Conservation (phyloP, 2,888 invertebrate genomes). For the Lasioglossum leucozonium region DNA sequence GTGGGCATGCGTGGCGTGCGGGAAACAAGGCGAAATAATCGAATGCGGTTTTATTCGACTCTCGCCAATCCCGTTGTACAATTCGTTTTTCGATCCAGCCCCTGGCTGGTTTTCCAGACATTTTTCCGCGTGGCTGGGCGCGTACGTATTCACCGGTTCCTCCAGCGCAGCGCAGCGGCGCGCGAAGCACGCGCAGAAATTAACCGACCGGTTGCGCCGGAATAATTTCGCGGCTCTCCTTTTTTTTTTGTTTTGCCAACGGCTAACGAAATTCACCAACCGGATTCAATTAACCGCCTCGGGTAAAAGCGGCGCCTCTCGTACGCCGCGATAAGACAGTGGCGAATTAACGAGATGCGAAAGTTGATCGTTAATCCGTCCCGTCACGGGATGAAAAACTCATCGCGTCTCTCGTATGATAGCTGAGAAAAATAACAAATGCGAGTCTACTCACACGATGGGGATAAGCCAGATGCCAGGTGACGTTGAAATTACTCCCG, state of each 20-base stretch:
- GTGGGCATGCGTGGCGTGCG: neutral
- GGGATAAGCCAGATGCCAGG: slow-evolving; percentile 97
- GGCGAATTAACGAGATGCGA: slow-evolving; percentile 10
- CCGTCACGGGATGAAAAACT: neutral
- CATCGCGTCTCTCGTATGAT: neutral
- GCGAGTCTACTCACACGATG: slow-evolving; percentile 89
- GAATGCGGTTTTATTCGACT: slow-evolving; percentile 53
- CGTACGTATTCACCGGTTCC: slow-evolving; percentile 19
- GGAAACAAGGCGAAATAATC: slow-evolving; percentile 61
- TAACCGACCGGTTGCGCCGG: slow-evolving; percentile 34
- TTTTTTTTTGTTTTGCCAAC: slow-evolving; percentile 21
- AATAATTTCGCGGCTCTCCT: slow-evolving; percentile 43
- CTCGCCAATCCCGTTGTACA: slow-evolving; percentile 55
- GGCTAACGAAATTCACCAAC: slow-evolving; percentile 24
- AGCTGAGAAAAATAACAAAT: neutral
- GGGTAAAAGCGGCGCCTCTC: slow-evolving; percentile 26
- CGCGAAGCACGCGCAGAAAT: slow-evolving; percentile 9
- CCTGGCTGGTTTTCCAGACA: slow-evolving; percentile 2
- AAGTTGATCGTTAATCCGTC: neutral
- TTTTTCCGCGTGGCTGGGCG: slow-evolving; percentile 18
- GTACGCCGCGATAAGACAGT: neutral
- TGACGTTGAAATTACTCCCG: slow-evolving; percentile 94
- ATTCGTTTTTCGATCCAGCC: slow-evolving; percentile 31
- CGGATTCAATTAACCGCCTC: slow-evolving; percentile 20
- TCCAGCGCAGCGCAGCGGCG: slow-evolving; percentile 6